Conservation (phyloP, 2,797 vertebrate genomes). For the Gallinago nigripennis region DNA sequence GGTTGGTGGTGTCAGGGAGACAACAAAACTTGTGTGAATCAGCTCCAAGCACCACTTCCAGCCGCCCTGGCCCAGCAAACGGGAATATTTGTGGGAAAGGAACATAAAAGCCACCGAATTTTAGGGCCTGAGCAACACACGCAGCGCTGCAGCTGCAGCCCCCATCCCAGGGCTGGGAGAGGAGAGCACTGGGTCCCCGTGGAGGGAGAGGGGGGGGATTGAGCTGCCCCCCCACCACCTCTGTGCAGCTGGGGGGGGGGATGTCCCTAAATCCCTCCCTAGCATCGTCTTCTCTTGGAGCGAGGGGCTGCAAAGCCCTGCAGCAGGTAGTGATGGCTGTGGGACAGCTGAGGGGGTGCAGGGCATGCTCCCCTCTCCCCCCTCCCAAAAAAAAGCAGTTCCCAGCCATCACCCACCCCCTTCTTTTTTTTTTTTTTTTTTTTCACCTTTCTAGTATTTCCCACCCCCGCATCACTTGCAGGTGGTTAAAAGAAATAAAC, state of each 20-base stretch:
- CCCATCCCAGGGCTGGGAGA: not conserved
- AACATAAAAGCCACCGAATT: not conserved
- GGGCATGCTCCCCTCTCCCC: not conserved
- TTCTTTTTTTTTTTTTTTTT: not conserved
- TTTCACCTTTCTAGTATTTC: not conserved
- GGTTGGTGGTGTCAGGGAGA: not conserved
- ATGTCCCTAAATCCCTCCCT: not conserved
- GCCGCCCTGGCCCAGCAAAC: slow-evolving; percentile 7
- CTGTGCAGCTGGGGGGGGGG: not conserved
- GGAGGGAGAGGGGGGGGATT: not conserved
- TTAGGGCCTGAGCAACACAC: not conserved
- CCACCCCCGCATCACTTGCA: not conserved
- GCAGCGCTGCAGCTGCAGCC: not conserved
- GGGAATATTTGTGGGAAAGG: not conserved
- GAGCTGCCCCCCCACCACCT: not conserved
- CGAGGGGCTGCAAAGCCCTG: not conserved
- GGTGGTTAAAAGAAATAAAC: not conserved
- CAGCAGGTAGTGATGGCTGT: not conserved
- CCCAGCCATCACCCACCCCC: not conserved
- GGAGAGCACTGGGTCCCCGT: not conserved
- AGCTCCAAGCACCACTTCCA: not conserved
- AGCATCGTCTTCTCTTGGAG: too few relatives aligned
- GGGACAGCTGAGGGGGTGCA: accelerated
- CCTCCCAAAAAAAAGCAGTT: not conserved
- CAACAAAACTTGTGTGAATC: not conserved